Evolutionary conservation across 2,888 invertebrate species (phyloP), one percentile per base, ranked within the genome.

Genomic region (Esperia sulphurella): DNA sequence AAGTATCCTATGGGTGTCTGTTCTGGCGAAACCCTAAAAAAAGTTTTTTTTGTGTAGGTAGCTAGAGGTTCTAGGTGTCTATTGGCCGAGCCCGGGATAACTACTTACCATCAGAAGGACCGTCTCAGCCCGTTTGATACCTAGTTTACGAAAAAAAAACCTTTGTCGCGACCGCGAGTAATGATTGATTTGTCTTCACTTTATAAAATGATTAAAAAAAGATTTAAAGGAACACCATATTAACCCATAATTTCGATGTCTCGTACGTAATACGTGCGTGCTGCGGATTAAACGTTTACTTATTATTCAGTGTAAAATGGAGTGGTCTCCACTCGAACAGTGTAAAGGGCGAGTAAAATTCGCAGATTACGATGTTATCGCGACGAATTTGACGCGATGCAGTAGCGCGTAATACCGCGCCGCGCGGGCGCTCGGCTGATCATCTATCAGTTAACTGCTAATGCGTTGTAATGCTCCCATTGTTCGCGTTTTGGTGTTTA

Each of bases 331-430:
- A 62, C 54, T 59, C 57, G 61, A 57, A 55, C 49, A 54, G 57
- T 59, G 65, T 65, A 62, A 59, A 59, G 65, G 67, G 62, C 12
- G 61, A 59, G 63, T 65, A 55, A 61, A 68, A 71, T 66, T 63
- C 55, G 63, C 73, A 81, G 84, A 84, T 88, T 84, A 77, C 79
- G 87, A 87, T 89, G 70, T 58, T 85, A 87, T 88, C 87, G 62
- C 65, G 55, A 7, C 61, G 67, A 75, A 78, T 71, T 63, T 73
- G 77, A 71, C 73, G 76, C 80, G 69, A 60, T 60, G 62, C 62
- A 55, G 65, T 61, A 59, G 58, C 52, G 33, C 43, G 45, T 46
- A 33, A 43, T 50, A 51, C 57, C 57, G 52, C 49, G 35, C 35
- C 53, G 53, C 58, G 51, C 55, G 49, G 53, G 56, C 61, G 57